Evolutionary conservation across 2,113 vertebrate species (phyloP).

Genomic region (Channa argus): DNA sequence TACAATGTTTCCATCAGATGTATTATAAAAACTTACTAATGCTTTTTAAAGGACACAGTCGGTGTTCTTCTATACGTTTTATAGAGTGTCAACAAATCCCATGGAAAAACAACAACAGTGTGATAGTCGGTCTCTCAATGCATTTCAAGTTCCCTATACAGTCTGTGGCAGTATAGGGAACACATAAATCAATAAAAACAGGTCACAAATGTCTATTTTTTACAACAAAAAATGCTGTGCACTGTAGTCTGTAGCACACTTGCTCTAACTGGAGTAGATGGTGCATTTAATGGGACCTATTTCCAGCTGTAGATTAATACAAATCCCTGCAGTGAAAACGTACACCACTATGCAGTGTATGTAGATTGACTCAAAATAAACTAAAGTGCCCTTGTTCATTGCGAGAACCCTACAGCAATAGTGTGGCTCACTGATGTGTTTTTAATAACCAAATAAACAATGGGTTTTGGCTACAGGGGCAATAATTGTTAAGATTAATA

Average conservation of each 20-base stretch:
- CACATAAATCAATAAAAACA: conserved; percentile 17
- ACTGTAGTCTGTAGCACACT: no score
- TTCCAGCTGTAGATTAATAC: conserved; percentile 25
- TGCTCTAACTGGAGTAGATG: conserved; percentile 5
- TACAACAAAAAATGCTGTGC: no score
- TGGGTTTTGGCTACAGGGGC: neutral
- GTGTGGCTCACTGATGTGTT: neutral
- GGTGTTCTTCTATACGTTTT: conserved; percentile 17
- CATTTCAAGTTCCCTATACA: neutral
- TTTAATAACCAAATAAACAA: neutral
- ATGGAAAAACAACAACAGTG: conserved; percentile 22
- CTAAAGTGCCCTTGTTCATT: neutral
- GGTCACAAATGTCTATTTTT: neutral
- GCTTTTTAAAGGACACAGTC: neutral
- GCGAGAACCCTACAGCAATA: neutral
- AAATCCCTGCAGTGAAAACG: conserved; percentile 6
- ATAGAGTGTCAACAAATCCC: conserved; percentile 28
- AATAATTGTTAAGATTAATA: neutral
- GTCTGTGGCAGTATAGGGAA: neutral
- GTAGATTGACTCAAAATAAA: neutral
- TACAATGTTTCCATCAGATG: neutral
- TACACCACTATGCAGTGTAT: neutral
- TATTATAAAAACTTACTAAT: neutral
- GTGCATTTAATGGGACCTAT: conserved; percentile 9
- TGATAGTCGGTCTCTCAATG: conserved; percentile 11